Evolutionary conservation across 2,888 invertebrate species (phyloP), one percentile per base, ranked within the genome.

Genomic region (Oconnorella tubifera): DNA sequence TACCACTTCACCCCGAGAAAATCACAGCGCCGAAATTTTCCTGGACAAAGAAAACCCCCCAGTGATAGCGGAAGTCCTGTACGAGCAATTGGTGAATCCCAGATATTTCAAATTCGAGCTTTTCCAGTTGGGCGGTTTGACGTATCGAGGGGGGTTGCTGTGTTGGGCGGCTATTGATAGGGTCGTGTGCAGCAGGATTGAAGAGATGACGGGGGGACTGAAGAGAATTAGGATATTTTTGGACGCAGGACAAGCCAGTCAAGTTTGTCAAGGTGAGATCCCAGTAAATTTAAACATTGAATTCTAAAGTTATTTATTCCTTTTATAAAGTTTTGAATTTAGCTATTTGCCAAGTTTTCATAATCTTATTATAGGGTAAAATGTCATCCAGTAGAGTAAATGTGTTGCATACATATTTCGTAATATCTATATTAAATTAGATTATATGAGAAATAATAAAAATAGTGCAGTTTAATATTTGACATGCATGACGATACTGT

Each of bases 91-190:
- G 10, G 51, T 65, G 14, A 57, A 56, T 19, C 56, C 61, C 2
- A 28, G 27, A 4, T 65, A 62, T 40, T 33, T 65, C 49, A 65
- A 65, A 62, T 65, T 27, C 50, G 28, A 53, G 2, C 61, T 65
- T 23, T 28, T 62, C 6, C 65, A 65, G 59, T 57, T 65, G 25
- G 65, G 65, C n/a, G 65, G 65, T 19, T 28, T 65, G 19, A 62
- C 61, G 33, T 55, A 57, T 33, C 63, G 60, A 28, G 51, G 55
- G 25, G 51, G 60, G 27, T 57, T 19, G 33, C 33, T 65, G 28
- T 65, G 65, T 33, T 65, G 65, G 65, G 56, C 65, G 19, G 33
- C 61, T 19, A 57, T 65, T 19, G 65, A 65, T 33, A 59, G 55
- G 23, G 51, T 65, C 33, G 23, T 65, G 27, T 65, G 65, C 25